Evolutionary conservation across 2,888 invertebrate genomes (phyloP).

Genomic region (Muscina levida): DNA sequence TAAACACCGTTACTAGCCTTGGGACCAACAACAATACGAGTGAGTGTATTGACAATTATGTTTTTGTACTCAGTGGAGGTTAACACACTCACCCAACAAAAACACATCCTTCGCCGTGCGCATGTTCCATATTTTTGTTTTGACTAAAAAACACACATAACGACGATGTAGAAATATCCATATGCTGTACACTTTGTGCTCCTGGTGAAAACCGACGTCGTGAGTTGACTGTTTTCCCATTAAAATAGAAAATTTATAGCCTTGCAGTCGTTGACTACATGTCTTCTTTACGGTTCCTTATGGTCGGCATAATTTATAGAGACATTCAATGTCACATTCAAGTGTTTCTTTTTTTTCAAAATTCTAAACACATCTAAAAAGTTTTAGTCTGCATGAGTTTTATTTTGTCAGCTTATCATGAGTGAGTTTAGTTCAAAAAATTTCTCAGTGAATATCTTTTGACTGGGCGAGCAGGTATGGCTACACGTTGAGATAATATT

Average conservation of each 20-base stretch:
- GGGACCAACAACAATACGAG: too few species aligned
- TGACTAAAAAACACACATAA: too few species aligned
- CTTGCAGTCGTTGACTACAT: slow-evolving; percentile 12
- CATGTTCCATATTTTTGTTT: slow-evolving; percentile 8
- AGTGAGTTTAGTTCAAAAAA: slow-evolving; percentile 75
- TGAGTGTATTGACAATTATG: too few species aligned
- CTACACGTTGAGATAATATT: background rate
- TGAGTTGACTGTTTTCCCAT: slow-evolving; percentile 80
- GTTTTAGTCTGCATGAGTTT: slow-evolving; percentile 37
- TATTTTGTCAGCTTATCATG: slow-evolving; percentile 65
- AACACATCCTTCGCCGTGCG: slow-evolving; percentile 12
- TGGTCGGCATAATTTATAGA: slow-evolving; percentile 29
- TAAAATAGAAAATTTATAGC: slow-evolving; percentile 74
- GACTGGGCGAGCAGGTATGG: slow-evolving; percentile 73
- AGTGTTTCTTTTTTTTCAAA: too few species aligned
- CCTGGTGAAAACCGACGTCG: slow-evolving; percentile 77
- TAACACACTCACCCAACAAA: too few species aligned
- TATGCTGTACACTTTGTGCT: slow-evolving; percentile 68
- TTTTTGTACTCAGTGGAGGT: too few species aligned
- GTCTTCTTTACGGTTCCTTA: slow-evolving; percentile 35
- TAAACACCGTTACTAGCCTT: too few species aligned
- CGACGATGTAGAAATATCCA: too few species aligned
- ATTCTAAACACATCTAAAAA: slow-evolving; percentile 55
- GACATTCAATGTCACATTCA: slow-evolving; percentile 24
- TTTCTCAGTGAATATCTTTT: slow-evolving; percentile 78